Base-by-base conservation (phyloP, 1,140 invertebrate species). In the Akabosia matsudoensis region DNA sequence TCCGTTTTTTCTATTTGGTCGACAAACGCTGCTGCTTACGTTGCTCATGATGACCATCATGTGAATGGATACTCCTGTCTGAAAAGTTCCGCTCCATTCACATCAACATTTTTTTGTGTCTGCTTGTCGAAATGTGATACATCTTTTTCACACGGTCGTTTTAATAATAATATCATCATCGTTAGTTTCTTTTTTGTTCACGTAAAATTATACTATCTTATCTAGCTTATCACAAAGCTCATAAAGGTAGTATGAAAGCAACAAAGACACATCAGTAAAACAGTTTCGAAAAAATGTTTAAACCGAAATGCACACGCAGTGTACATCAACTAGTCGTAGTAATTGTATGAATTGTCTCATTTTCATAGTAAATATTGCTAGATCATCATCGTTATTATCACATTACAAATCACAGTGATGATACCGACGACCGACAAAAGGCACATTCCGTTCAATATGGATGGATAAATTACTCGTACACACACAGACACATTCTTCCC, bases 321-420 rank as follows among this genome's bases (percentile, higher is more conserved):
- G n/a, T n/a, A n/a, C n/a, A n/a, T n/a, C n/a, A n/a, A n/a, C n/a
- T n/a, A n/a, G n/a, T n/a, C n/a, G n/a, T 56, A 22, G 54, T 56
- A 56, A 56, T 56, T 56, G 54, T 24, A 56, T 56, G 54, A 56
- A 56, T 56, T 56, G 54, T 56, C 54, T 56, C 54, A 56, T 56
- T 56, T 56, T 56, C 54, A 56, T 56, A 10, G 54, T 24, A 45
- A 45, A 45, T 45, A 56, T 56, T 56, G 22, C 54, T 24, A 13
- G 54, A 56, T 56, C 22, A 56, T 10, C 54, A 56, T 56, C 54
- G 22, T 56, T 24, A 56, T 56, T 56, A 56, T 56, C 54, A 56
- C 54, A 56, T 56, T 56, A 56, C 54, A 56, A 56, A 56, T 56
- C 54, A 56, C 24, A 22, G 24, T 56, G 24, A 56, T 56, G 54